phyloP scores from a whole-genome alignment of 2,797 vertebrate genomes.

The Champsocephalus gunnari region DNA sequence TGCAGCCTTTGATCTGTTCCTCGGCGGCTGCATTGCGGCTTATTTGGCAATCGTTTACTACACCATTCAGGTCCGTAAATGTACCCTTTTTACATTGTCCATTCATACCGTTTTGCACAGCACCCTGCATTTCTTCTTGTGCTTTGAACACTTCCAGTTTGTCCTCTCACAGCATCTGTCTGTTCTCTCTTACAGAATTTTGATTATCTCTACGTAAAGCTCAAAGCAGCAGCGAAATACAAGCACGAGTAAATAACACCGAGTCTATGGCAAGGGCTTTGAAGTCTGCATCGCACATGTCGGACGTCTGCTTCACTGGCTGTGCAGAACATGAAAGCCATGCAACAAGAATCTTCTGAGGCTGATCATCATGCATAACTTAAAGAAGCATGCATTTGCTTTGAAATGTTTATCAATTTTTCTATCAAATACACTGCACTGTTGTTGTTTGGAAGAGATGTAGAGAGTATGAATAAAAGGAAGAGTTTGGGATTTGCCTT shows the following conservation, averaged over 20 bases:
- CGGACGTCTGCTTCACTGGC: slow-evolving; percentile 23
- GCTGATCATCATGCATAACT: slow-evolving; percentile 23
- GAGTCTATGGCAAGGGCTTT: slow-evolving; percentile 25
- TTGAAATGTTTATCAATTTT: slow-evolving; percentile 41
- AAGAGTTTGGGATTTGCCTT: slow-evolving; percentile 10
- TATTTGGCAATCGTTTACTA: slow-evolving; percentile 86
- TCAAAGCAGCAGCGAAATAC: slow-evolving; percentile 79
- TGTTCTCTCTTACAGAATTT: slow-evolving; percentile 79
- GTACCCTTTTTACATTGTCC: neutral
- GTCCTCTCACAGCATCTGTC: slow-evolving; percentile 23
- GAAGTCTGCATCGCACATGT: slow-evolving; percentile 31
- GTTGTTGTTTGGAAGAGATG: slow-evolving; percentile 9
- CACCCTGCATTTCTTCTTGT: neutral
- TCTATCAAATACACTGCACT: slow-evolving; percentile 23
- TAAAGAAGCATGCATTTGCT: slow-evolving; percentile 15
- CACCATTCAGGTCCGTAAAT: slow-evolving; percentile 80
- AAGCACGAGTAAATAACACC: slow-evolving; percentile 78
- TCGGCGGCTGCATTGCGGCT: slow-evolving; percentile 86
- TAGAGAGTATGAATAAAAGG: slow-evolving; percentile 40
- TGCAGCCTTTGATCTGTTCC: slow-evolving; percentile 88
- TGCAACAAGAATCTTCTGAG: slow-evolving; percentile 8
- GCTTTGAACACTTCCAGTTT: neutral
- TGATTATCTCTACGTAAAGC: slow-evolving; percentile 74
- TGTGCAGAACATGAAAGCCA: slow-evolving; percentile 38
- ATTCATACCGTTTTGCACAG: neutral